Evolutionary conservation across 2,888 invertebrate species (phyloP).

Genomic region (Sinodicranocentrus sp.): DNA sequence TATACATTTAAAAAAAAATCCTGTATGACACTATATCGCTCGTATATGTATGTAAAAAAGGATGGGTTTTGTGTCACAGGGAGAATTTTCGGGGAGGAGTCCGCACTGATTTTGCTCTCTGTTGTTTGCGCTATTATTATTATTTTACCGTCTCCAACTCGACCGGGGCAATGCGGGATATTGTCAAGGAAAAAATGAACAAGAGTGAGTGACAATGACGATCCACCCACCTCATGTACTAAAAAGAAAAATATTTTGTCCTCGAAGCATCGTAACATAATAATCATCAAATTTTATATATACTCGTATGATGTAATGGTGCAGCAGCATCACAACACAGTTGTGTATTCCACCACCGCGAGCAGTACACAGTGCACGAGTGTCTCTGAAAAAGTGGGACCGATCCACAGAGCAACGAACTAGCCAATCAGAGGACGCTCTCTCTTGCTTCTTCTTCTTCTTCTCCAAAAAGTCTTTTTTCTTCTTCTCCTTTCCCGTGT

Average conservation of each 20-base stretch:
- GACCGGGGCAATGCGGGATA: not conserved
- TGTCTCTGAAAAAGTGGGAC: slow-evolving; percentile 27
- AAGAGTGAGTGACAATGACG: not conserved
- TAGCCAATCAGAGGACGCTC: slow-evolving; percentile 8
- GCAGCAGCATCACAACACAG: not conserved
- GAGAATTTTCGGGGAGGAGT: not conserved
- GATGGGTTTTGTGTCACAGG: slow-evolving; percentile 9
- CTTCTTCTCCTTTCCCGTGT: not conserved
- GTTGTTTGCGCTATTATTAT: no score
- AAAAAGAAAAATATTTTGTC: no score
- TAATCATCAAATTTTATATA: no score
- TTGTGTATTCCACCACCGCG: no score
- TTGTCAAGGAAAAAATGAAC: not conserved
- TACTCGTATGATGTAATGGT: not conserved
- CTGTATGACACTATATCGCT: slow-evolving; percentile 8
- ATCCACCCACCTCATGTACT: no score
- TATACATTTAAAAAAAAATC: slow-evolving; percentile 4
- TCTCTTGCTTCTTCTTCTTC: not conserved
- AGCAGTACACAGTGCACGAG: not conserved
- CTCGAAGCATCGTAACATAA: no score
- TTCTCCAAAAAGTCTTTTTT: not conserved
- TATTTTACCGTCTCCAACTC: not conserved
- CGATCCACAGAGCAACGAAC: slow-evolving; percentile 4
- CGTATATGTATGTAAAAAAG: not conserved
- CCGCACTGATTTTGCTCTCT: not conserved